Evolutionary conservation across 2,888 invertebrate genomes (phyloP).

Genomic region (Copidosoma aretas): DNA sequence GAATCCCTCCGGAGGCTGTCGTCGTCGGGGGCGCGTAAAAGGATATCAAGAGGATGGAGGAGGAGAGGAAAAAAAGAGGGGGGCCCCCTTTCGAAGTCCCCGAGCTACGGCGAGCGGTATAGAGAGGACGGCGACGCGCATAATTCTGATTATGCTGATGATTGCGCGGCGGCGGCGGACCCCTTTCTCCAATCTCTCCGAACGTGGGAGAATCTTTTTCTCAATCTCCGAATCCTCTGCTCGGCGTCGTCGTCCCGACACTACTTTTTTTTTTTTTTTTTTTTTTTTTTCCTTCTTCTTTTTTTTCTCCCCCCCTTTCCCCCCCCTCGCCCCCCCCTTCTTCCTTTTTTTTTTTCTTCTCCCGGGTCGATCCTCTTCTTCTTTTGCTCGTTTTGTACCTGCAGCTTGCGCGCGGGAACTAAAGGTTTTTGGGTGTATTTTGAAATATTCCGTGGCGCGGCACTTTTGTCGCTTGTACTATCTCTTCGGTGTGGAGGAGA

Average conservation of each 20-base stretch:
- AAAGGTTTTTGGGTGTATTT: background rate
- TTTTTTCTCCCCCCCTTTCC: background rate
- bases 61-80: background rate
- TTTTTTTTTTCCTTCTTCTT: constrained; percentile 2
- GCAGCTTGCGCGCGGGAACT: too few relatives aligned
- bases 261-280: constrained; percentile 11
- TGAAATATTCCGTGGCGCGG: background rate
- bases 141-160: constrained; percentile 43
- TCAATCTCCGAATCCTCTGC: constrained; percentile 16
- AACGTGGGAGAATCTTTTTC: constrained; percentile 39
- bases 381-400: too few relatives aligned
- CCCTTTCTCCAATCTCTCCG: constrained; percentile 15
- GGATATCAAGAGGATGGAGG: background rate
- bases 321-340: background rate
- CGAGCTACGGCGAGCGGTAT: background rate
- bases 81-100: background rate
- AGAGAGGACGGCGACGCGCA: constrained; percentile 23
- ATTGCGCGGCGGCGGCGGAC: constrained; percentile 31
- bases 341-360: background rate
- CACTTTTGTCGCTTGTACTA: background rate
- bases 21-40: constrained; percentile 7
- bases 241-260: too few relatives aligned
- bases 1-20: constrained; percentile 16
- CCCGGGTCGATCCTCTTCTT: background rate
- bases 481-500: too few relatives aligned